Percentiles rank a stretch among this genome's conserved stretches.
These are phyloP conservation scores for Erythrolamprus reginae DNA, from an alignment of 2,113 vertebrate species.

Conservation along the genomic window DNA sequence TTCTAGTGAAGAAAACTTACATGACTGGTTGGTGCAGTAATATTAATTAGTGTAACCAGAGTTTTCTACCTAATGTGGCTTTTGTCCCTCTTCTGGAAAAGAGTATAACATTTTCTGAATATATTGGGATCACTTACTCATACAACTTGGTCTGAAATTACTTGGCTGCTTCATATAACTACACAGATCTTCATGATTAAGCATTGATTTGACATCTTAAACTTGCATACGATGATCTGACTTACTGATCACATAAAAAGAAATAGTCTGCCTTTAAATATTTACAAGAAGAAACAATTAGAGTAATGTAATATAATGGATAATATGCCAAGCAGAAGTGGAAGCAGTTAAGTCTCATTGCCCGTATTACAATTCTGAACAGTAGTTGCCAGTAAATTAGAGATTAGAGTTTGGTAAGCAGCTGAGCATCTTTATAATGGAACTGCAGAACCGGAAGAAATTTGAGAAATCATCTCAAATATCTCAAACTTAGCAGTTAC, in stretches of 20 bases:
- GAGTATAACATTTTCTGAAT: not conserved
- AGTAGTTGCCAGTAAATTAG: not conserved
- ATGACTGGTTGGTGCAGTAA: not conserved
- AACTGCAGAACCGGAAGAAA: not conserved
- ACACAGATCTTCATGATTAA: not conserved
- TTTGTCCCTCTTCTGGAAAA: not conserved
- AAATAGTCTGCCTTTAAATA: not conserved
- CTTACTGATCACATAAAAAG: not conserved
- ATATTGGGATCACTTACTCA: not conserved
- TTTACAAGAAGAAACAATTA: not conserved
- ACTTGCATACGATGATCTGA: not conserved
- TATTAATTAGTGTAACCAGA: not conserved
- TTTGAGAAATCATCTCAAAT: not conserved
- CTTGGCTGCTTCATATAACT: not conserved
- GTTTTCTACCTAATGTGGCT: not conserved
- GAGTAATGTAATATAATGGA: not conserved
- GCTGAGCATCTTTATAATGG: not conserved
- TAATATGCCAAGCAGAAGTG: not conserved
- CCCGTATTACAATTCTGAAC: not conserved
- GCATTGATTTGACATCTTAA: not conserved
- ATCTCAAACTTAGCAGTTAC: not conserved
- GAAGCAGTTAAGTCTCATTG: not conserved
- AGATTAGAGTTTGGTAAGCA: not conserved
- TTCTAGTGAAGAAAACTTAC: not conserved
- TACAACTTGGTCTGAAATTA: not conserved